phyloP scores from a whole-genome alignment of 2,113 vertebrate genomes.

The Labeo rohita region DNA sequence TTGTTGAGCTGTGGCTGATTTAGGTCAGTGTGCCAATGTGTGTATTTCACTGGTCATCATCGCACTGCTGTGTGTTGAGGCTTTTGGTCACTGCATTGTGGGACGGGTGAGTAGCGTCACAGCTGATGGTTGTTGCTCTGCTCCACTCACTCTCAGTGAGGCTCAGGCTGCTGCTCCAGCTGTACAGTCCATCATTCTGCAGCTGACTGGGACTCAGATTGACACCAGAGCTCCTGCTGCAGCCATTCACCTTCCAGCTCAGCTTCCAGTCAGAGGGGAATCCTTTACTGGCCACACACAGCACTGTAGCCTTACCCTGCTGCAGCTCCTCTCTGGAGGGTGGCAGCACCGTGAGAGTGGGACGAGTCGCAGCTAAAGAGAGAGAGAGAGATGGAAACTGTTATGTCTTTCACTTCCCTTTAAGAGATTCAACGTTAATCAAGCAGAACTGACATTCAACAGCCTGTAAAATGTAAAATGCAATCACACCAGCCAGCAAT shows the following conservation, averaged over 20 bases:
- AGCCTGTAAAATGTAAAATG: not conserved
- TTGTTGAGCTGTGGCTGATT: no score
- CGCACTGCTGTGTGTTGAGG: conserved; percentile 36
- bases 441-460: not conserved
- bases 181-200: conserved; percentile 48
- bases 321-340: conserved; percentile 51
- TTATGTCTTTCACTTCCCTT: conserved; percentile 6
- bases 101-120: conserved; percentile 50
- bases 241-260: conserved; percentile 55
- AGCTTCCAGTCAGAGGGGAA: conserved; percentile 60
- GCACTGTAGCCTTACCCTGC: conserved; percentile 41
- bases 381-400: conserved; percentile 20
- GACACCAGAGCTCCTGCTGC: conserved; percentile 24
- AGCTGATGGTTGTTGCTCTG: conserved; percentile 41
- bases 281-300: conserved; percentile 55
- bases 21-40: not conserved
- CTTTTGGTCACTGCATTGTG: conserved; percentile 41
- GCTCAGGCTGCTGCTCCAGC: conserved; percentile 57
- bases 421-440: not conserved
- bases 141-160: conserved; percentile 47
- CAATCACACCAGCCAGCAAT: no score
- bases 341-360: conserved; percentile 46
- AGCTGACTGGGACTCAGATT: conserved; percentile 28
- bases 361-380: no score
- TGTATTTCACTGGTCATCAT: not conserved